Base-by-base conservation (phyloP, 2,888 invertebrate genomes). In the Hemistola chrysoprasaria region DNA sequence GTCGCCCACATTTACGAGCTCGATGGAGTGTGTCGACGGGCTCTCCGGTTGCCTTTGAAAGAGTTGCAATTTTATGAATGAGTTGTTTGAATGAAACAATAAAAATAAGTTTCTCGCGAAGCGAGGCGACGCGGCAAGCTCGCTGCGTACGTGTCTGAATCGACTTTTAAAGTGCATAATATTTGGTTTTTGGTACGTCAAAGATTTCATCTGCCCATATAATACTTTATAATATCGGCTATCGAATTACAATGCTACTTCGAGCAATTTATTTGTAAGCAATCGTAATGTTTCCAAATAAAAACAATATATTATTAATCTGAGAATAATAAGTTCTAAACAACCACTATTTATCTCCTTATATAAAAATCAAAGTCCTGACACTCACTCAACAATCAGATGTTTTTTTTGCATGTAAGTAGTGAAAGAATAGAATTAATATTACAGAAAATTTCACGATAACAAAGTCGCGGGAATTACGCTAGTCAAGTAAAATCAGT, bases 51-150 rank as follows among this genome's bases (percentile, higher is more conserved):
- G 71, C 75, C 66, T 65, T 67, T 67, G 59, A 76, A 71, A 70
- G 71, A 77, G 72, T 76, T 75, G 76, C 81, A 85, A 85, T 87
- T 86, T 85, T 84, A 84, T 86, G 86, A 86, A 87, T 86, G 85
- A 84, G 71, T 79, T 82, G 78, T 78, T 86, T 82, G 79, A 85
- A 87, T 83, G 82, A 78, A 82, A 79, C 69, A 75, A 78, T 81
- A 82, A 83, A 81, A 80, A 71, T 71, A 69, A 59, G 65, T 61
- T 56, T 63, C 53, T 60, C 56, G 62, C 61, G 65, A 67, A 69
- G 56, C 71, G 70, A 66, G 62, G 70, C 71, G 70, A 66, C 62
- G 70, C 71, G 65, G 64, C 75, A 73, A 75, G 66, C 62, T 55
- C 58, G 44, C 51, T 57, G 53, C 55, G 65, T 70, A 68, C 72